Conservation (phyloP, 2,797 vertebrate genomes). For the Pyrocephalus nanus region DNA sequence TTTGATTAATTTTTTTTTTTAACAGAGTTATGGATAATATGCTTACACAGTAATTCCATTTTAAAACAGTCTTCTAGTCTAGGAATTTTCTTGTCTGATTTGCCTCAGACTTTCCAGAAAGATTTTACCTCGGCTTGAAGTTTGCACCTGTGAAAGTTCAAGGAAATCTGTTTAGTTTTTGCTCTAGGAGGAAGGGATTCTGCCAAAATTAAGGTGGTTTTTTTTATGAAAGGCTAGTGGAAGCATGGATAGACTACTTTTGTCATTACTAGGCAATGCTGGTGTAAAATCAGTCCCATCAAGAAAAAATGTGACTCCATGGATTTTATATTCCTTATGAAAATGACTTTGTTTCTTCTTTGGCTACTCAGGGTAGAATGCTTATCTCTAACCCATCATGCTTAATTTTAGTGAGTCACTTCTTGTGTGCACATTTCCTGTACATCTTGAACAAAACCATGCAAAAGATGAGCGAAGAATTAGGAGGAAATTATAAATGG, state of each 20-base stretch:
- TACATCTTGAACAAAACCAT: slow-evolving; percentile 19
- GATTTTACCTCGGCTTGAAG: not conserved
- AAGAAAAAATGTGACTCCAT: not conserved
- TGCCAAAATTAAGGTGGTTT: not conserved
- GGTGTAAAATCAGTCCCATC: not conserved
- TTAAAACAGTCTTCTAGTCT: not conserved
- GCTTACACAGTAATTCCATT: not conserved
- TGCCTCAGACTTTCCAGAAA: slow-evolving; percentile 24
- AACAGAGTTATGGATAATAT: not conserved
- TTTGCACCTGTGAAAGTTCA: slow-evolving; percentile 25
- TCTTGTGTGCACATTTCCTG: not conserved
- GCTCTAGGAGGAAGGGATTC: not conserved
- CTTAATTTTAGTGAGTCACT: not conserved
- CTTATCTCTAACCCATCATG: not conserved
- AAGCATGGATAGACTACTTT: not conserved
- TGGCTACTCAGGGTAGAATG: not conserved
- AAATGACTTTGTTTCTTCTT: not conserved
- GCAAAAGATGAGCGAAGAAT: slow-evolving; percentile 4
- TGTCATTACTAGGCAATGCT: not conserved
- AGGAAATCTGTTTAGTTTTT: not conserved
- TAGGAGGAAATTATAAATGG: slow-evolving; percentile 31
- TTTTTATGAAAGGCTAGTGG: not conserved
- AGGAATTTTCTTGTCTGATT: slow-evolving; percentile 35
- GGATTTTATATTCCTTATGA: not conserved
- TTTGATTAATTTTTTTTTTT: not conserved